A percentile compares a stretch with the other conserved stretches of the same genome.
phyloP scores from a whole-genome alignment of 2,888 invertebrate genomes.

The Drosophila putrida region DNA sequence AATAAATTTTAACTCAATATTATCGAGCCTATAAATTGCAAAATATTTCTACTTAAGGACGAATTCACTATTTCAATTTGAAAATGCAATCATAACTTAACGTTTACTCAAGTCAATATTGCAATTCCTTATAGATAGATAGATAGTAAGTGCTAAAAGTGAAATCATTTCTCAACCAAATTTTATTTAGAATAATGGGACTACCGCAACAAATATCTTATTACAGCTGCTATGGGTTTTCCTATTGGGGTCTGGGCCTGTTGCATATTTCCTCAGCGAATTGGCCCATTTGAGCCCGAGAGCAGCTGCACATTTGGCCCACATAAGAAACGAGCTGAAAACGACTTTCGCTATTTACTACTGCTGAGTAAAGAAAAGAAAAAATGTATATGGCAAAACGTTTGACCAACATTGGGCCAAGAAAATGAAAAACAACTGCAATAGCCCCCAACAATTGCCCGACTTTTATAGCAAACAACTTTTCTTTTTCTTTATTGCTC shows the following conservation, averaged over 20 bases:
- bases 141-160: slow-evolving; percentile 25
- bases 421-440: slow-evolving; percentile 60
- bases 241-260: slow-evolving; percentile 33
- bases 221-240: slow-evolving; percentile 16
- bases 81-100: too few relatives aligned
- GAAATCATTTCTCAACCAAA: slow-evolving; percentile 30
- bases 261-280: slow-evolving; percentile 29
- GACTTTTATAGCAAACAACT: slow-evolving; percentile 70
- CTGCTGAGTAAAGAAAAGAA: slow-evolving; percentile 19
- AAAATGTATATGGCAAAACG: slow-evolving; percentile 57
- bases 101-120: background rate
- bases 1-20: too few relatives aligned
- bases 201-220: slow-evolving; percentile 23
- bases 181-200: slow-evolving; percentile 1
- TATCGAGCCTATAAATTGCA: too few relatives aligned
- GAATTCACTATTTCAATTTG: too few relatives aligned
- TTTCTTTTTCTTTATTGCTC: slow-evolving; percentile 58
- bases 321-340: slow-evolving; percentile 74
- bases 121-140: background rate
- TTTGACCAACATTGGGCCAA: slow-evolving; percentile 69
- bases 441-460: slow-evolving; percentile 53
- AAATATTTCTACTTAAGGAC: too few relatives aligned
- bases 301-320: slow-evolving; percentile 75
- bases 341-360: slow-evolving; percentile 73
- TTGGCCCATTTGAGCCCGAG: slow-evolving; percentile 19